Conservation (phyloP, 92 coral and sea anemone genomes). For the Desmophyllum pertusum region DNA sequence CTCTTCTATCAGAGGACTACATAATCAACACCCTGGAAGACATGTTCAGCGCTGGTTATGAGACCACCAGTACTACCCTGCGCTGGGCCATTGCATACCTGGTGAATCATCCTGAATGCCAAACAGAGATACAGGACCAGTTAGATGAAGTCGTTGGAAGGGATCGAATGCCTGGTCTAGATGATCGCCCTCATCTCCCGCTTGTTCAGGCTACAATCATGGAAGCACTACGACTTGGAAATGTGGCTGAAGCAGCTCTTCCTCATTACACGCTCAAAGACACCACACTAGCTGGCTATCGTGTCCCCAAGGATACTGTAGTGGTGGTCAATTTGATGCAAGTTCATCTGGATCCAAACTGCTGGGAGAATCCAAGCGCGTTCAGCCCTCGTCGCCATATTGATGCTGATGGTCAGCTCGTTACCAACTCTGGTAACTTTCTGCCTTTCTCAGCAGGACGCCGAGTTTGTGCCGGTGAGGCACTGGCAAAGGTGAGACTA, state of each 20-base stretch:
- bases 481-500: constrained; percentile 56
- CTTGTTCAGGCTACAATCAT: constrained; percentile 41
- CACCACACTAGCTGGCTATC: constrained; percentile 32
- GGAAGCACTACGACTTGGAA: constrained; percentile 43
- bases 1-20: constrained; percentile 45
- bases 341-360: constrained; percentile 41
- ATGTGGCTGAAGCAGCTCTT: constrained; percentile 24
- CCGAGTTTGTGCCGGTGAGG: constrained; percentile 71
- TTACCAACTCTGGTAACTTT: constrained; percentile 57
- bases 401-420: constrained; percentile 39
- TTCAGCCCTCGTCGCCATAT: constrained; percentile 46
- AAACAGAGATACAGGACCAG: constrained; percentile 46
- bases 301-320: constrained; percentile 47
- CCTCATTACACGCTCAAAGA: constrained; percentile 48
- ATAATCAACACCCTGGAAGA: constrained; percentile 35
- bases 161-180: constrained; percentile 36
- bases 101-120: constrained; percentile 55
- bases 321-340: constrained; percentile 16
- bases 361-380: constrained; percentile 36
- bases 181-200: constrained; percentile 36
- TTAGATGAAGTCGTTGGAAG: constrained; percentile 49
- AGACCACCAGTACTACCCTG: constrained; percentile 65
- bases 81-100: constrained; percentile 70
- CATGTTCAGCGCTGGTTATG: constrained; percentile 69
- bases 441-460: constrained; percentile 79